Percentiles rank a stretch among this genome's conserved stretches.
Evolutionary conservation across 2,113 vertebrate genomes (phyloP).

Genomic region (Prochilodus magdalenae): DNA sequence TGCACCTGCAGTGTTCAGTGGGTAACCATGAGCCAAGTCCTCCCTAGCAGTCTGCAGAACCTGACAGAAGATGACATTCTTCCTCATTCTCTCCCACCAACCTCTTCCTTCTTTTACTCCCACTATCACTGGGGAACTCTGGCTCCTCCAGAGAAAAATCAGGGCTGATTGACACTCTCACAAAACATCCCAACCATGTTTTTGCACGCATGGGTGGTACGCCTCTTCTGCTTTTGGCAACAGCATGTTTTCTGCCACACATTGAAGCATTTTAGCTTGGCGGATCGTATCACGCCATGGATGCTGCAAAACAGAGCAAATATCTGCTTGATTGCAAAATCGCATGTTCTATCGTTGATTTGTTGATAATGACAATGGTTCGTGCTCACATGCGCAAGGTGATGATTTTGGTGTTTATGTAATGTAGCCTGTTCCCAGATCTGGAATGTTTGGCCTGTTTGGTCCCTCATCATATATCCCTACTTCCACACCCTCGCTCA

Average conservation of each 20-base stretch:
- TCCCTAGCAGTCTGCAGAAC: neutral
- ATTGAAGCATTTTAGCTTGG: neutral
- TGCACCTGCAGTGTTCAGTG: constrained; percentile 40
- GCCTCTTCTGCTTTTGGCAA: neutral
- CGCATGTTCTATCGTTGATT: neutral
- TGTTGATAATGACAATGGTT: neutral
- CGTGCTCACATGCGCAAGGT: neutral
- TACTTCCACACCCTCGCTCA: constrained; percentile 25
- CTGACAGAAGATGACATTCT: neutral
- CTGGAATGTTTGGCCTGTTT: neutral
- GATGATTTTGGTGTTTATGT: neutral
- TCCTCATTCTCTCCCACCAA: neutral
- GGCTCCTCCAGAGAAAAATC: neutral
- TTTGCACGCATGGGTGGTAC: neutral
- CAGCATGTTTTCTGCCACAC: neutral
- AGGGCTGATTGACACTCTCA: neutral
- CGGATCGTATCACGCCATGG: neutral
- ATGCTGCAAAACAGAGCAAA: neutral
- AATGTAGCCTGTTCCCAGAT: neutral
- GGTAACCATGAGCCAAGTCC: neutral
- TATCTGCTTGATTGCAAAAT: neutral
- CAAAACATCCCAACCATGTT: neutral
- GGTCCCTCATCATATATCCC: constrained; percentile 7
- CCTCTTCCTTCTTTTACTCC: neutral
- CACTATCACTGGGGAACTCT: neutral